These are phyloP conservation scores for Luscinia megarhynchos DNA, from an alignment of 2,797 vertebrate species.

Conservation along the genomic window DNA sequence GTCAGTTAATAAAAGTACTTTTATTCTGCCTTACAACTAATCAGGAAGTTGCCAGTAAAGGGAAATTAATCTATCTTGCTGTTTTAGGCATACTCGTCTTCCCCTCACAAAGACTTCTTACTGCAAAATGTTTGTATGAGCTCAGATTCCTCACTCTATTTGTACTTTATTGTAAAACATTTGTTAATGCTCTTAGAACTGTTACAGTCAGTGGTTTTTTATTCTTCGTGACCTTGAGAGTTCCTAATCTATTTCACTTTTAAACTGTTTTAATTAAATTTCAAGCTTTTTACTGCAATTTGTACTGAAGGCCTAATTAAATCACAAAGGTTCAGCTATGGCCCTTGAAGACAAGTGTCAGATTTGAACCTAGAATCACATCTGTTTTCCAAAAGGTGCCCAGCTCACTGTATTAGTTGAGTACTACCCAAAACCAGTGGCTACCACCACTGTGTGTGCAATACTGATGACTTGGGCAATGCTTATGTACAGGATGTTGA, in stretches of 20 bases:
- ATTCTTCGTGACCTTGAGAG: neutral
- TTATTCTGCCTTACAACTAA: neutral
- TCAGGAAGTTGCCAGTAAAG: neutral
- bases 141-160: neutral
- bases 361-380: neutral
- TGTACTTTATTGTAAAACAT: neutral
- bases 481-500: neutral
- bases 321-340: neutral
- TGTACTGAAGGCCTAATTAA: neutral
- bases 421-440: neutral
- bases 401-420: neutral
- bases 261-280: neutral
- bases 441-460: fast-evolving
- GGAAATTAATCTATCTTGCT: neutral
- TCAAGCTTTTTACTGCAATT: neutral
- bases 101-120: neutral
- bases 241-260: neutral
- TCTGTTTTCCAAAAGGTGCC: neutral
- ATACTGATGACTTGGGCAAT: neutral
- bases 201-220: neutral
- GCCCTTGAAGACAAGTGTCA: neutral
- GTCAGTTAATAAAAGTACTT: neutral
- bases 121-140: neutral
- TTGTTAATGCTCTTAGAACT: neutral
- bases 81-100: neutral